Conservation (phyloP, 2,113 vertebrate species). For the Mandrillus leucophaeus region DNA sequence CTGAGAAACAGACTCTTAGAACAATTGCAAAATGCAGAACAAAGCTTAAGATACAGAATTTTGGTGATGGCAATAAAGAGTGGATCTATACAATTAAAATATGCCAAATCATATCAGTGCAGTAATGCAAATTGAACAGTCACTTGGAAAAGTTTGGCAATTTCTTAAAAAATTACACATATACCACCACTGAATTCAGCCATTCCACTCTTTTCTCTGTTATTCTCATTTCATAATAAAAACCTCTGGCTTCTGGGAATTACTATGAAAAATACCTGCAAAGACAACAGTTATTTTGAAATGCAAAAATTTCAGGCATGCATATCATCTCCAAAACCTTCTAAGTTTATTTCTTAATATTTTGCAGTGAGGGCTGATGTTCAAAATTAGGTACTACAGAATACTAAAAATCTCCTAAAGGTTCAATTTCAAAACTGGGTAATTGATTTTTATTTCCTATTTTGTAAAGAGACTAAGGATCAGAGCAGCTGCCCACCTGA, state of each 20-base stretch:
- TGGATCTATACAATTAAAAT: neutral
- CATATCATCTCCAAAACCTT: neutral
- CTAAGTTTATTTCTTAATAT: constrained; percentile 1
- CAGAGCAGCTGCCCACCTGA: neutral
- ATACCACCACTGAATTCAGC: neutral
- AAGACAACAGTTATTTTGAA: neutral
- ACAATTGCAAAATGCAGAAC: neutral
- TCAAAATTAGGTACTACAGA: neutral
- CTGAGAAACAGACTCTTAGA: neutral
- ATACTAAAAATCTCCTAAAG: neutral
- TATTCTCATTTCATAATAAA: neutral
- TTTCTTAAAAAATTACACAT: constrained; percentile 19
- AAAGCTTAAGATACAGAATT: neutral
- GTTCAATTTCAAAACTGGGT: neutral
- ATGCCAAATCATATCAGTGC: neutral
- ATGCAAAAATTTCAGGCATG: neutral
- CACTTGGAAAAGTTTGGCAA: neutral
- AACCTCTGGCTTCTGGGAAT: neutral
- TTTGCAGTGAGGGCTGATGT: neutral
- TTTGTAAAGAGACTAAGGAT: neutral
- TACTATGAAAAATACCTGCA: neutral
- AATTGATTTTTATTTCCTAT: neutral
- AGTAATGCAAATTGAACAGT: neutral
- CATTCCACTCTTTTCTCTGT: neutral
- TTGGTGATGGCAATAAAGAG: neutral